Evolutionary conservation across 1,140 invertebrate genomes (phyloP).

Genomic region (Triops cancriformis): DNA sequence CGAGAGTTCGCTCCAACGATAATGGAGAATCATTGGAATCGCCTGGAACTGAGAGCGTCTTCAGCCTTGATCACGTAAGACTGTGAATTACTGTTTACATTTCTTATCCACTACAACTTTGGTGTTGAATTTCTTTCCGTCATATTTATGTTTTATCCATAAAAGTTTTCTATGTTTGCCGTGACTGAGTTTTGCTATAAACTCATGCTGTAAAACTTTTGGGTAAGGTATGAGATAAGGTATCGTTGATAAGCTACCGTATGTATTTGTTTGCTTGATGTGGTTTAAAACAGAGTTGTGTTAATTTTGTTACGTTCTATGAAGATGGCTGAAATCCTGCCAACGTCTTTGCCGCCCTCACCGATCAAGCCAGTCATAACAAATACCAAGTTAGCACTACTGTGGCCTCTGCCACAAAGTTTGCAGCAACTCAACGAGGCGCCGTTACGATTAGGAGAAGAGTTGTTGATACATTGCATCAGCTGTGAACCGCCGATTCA

Average conservation of each 20-base stretch:
- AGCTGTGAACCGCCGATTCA: conserved; percentile 17
- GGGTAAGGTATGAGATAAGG: no score
- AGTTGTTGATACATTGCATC: conserved; percentile 39
- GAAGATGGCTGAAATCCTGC: neutral
- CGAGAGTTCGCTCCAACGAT: neutral
- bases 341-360: conserved; percentile 22
- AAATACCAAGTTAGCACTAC: conserved; percentile 41
- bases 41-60: conserved; percentile 19
- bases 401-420: conserved; percentile 55
- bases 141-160: neutral
- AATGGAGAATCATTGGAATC: neutral
- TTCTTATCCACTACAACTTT: neutral
- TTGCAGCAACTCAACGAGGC: conserved; percentile 47
- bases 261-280: neutral
- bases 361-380: conserved; percentile 41
- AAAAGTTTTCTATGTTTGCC: no score
- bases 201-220: no score
- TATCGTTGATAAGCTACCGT: no score
- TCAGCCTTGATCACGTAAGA: conserved; percentile 20
- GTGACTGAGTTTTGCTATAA: no score
- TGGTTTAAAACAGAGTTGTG: neutral
- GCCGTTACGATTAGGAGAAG: conserved; percentile 39
- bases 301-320: neutral
- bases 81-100: neutral
- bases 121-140: no score